A percentile compares a stretch with the other conserved stretches of the same genome.
phyloP scores from a whole-genome alignment of 1,140 invertebrate genomes.

The Drosophila sulfurigaster region DNA sequence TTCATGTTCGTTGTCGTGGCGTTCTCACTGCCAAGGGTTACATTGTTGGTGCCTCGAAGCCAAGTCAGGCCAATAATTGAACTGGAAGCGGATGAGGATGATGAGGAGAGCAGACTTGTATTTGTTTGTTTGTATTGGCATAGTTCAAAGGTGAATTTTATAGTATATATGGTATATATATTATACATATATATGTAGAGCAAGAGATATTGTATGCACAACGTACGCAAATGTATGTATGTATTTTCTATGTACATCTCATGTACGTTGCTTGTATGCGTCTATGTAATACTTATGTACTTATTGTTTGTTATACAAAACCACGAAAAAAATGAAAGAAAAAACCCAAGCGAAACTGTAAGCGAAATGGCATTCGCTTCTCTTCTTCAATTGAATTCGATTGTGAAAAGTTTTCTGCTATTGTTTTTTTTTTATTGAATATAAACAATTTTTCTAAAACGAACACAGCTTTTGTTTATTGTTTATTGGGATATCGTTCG shows the following conservation, averaged over 20 bases:
- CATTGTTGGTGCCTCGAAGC: slow-evolving; percentile 85
- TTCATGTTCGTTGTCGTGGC: slow-evolving; percentile 95
- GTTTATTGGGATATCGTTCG: background rate
- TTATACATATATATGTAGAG: too few relatives aligned
- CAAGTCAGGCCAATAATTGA: slow-evolving; percentile 31
- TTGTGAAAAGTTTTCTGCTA: slow-evolving; percentile 60
- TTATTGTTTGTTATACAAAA: slow-evolving; percentile 83
- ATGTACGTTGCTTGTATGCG: slow-evolving; percentile 10
- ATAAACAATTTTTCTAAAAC: slow-evolving; percentile 67
- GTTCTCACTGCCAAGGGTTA: slow-evolving; percentile 95
- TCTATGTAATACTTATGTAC: slow-evolving; percentile 61
- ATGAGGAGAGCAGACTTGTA: background rate
- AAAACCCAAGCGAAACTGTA: slow-evolving; percentile 18
- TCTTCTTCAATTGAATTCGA: slow-evolving; percentile 44
- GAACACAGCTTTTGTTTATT: slow-evolving; percentile 17
- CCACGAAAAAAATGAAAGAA: slow-evolving; percentile 1
- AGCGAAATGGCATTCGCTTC: slow-evolving; percentile 20
- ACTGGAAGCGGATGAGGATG: too few relatives aligned
- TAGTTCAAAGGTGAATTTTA: slow-evolving; percentile 53
- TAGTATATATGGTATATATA: slow-evolving; percentile 42
- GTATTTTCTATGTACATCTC: slow-evolving; percentile 4
- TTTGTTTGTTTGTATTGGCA: slow-evolving; percentile 26
- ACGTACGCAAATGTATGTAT: slow-evolving; percentile 10
- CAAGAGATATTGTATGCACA: background rate
- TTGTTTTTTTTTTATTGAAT: slow-evolving; percentile 39